Evolutionary conservation across 2,888 invertebrate genomes (phyloP).

Genomic region (Cerceris rybyensis): DNA sequence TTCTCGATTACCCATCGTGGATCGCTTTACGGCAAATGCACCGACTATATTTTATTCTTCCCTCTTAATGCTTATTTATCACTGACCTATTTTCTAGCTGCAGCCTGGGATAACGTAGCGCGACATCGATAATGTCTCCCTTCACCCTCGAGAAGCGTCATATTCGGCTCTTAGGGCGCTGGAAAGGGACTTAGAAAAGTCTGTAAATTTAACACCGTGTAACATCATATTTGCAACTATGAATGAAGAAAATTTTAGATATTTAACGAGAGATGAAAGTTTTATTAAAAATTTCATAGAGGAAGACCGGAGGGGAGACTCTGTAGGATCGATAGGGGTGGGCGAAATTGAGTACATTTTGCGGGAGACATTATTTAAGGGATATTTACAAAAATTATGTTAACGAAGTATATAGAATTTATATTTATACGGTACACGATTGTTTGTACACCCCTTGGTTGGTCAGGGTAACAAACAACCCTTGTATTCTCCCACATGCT

Average conservation of each 20-base stretch:
- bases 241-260: constrained; percentile 6
- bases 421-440: no score
- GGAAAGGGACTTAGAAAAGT: constrained; percentile 29
- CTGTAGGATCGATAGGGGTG: no score
- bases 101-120: constrained; percentile 40
- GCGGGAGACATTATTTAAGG: no score
- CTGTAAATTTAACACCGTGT: constrained; percentile 51
- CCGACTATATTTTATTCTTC: constrained; percentile 55
- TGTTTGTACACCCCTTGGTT: no score
- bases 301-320: no score
- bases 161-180: constrained; percentile 11
- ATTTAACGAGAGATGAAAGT: no score
- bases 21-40: constrained; percentile 37
- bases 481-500: no score
- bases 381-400: no score
- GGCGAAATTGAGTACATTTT: no score
- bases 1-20: constrained; percentile 27
- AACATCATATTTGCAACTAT: constrained; percentile 31
- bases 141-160: constrained; percentile 13
- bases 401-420: no score
- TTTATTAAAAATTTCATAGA: no score
- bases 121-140: constrained; percentile 56
- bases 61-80: constrained; percentile 64
- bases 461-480: no score
- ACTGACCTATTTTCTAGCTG: constrained; percentile 52